Evolutionary conservation across 2,888 invertebrate species (phyloP), one percentile per base, ranked within the genome.

Genomic region (Aphodius granarius): DNA sequence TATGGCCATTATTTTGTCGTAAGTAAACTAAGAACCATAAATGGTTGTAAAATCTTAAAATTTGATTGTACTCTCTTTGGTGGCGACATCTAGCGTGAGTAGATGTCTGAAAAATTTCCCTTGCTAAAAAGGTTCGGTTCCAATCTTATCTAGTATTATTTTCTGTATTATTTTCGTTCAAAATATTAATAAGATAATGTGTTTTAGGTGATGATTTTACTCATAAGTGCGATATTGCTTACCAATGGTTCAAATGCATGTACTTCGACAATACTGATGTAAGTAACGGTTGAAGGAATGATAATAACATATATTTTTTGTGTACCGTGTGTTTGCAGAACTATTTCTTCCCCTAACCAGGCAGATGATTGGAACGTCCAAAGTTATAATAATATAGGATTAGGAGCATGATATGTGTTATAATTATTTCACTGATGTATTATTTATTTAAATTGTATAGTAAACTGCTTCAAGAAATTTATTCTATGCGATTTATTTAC

Each of bases 141-240:
- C n/a, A n/a, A n/a, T n/a, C n/a, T n/a, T n/a, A n/a, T n/a, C n/a
- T n/a, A n/a, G n/a, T n/a, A n/a, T n/a, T n/a, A 15, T 16, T 19
- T 16, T 65, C 9, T 65, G 17, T 65, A 19, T 65, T 65, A 65
- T 65, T 19, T 6, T 65, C 19, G 0, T 65, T 62, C 6, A 65
- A 63, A 70, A 73, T 64, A 75, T 75, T 78, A 81, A 70, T 13
- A 70, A 70, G 5, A 1, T 21, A 68, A n/a, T n/a, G n/a, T n/a
- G n/a, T 87, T 89, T 89, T 85, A 80, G 88, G 88, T 66, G 80
- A 83, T 83, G 88, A 88, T 13, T 19, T 68, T 17, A 77, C 75
- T 79, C 89, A 90, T 78, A 81, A 87, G n/a, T 90, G 90, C 81
- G 89, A 89, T 75, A 85, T 86, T 17, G 85, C 89, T 5, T 90